Evolutionary conservation across 2,113 vertebrate genomes (phyloP).

Genomic region (Talpa occidentalis): DNA sequence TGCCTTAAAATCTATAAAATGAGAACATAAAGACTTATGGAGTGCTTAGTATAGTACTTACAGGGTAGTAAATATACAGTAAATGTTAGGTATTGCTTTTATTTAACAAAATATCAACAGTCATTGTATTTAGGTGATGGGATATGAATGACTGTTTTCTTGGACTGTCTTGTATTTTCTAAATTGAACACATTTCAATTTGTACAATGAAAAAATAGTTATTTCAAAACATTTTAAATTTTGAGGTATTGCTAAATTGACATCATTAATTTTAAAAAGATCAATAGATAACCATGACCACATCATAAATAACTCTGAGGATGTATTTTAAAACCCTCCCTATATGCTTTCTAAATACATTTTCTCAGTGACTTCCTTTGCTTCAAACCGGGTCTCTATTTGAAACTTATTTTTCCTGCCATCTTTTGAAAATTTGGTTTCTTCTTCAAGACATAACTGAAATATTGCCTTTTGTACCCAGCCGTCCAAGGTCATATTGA

Average conservation of each 20-base stretch:
- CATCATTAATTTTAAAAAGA: neutral
- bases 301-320: neutral
- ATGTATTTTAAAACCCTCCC: neutral
- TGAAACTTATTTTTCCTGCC: neutral
- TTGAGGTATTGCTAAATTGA: neutral
- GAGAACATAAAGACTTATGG: neutral
- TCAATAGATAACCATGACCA: neutral
- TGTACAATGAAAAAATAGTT: neutral
- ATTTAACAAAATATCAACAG: neutral
- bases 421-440: neutral
- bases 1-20: neutral
- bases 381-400: neutral
- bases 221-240: neutral
- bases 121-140: neutral
- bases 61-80: neutral
- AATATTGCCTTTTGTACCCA: neutral
- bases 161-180: neutral
- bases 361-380: neutral
- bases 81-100: neutral
- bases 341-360: neutral
- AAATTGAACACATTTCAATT: neutral
- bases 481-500: neutral
- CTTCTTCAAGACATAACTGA: neutral
- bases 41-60: neutral
- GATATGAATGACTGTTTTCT: neutral